Conservation (phyloP, 2,888 invertebrate genomes). For the Acronicta leporina region DNA sequence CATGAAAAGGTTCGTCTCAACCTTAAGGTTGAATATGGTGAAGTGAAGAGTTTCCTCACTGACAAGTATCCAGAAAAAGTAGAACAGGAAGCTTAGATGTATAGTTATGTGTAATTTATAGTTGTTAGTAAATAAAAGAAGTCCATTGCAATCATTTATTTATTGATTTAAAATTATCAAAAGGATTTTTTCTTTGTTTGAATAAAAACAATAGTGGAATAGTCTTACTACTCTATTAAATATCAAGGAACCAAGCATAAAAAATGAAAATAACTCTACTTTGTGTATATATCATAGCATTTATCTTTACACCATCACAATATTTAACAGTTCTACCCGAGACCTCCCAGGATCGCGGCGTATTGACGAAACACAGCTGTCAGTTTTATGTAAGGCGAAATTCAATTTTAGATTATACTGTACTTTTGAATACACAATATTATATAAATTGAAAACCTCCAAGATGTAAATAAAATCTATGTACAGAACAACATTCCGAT, state of each 20-base stretch:
- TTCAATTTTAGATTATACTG: constrained; percentile 6
- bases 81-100: constrained; percentile 65
- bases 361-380: constrained; percentile 14
- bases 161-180: constrained; percentile 58
- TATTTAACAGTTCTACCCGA: constrained; percentile 15
- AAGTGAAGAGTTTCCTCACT: constrained; percentile 92
- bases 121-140: constrained; percentile 54
- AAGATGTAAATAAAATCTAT: constrained; percentile 45
- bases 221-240: constrained; percentile 60
- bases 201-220: constrained; percentile 58
- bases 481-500: constrained; percentile 46
- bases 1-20: constrained; percentile 91
- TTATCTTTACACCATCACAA: constrained; percentile 21
- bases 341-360: constrained; percentile 8
- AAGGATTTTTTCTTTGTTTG: constrained; percentile 46
- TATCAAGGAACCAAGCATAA: constrained; percentile 52
- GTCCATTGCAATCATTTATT: constrained; percentile 52
- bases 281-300: constrained; percentile 37
- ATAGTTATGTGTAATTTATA: constrained; percentile 44
- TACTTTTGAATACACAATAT: constrained; percentile 14
- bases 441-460: constrained; percentile 19
- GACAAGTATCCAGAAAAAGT: constrained; percentile 91
- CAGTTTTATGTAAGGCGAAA: constrained; percentile 8
- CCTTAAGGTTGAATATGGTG: constrained; percentile 92
- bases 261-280: constrained; percentile 37